These are phyloP conservation scores for Embiotoca jacksoni DNA, from an alignment of 2,113 vertebrate genomes.

Conservation along the genomic window DNA sequence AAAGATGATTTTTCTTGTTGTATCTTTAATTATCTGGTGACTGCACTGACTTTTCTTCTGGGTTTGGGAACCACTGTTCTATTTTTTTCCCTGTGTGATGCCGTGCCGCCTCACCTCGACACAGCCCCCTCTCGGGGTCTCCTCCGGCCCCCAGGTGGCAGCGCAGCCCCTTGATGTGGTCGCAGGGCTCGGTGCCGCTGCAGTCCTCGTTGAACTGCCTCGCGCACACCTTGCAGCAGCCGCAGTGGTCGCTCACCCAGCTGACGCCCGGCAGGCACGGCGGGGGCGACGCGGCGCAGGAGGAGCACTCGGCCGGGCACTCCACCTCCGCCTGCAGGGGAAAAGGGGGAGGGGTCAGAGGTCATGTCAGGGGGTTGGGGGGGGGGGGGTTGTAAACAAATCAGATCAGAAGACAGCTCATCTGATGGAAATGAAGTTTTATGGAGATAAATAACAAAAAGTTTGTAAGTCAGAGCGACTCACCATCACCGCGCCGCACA, in stretches of 20 bases:
- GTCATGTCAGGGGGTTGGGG: slow-evolving; percentile 3
- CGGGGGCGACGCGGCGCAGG: slow-evolving; percentile 64
- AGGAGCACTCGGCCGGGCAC: slow-evolving; percentile 77
- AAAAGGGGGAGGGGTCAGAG: slow-evolving; percentile 41
- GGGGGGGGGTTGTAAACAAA: neutral
- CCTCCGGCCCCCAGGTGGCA: slow-evolving; percentile 83
- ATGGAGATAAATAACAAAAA: neutral
- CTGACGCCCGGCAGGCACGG: slow-evolving; percentile 79
- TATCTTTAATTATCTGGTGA: too few relatives aligned
- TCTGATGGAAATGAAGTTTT: neutral
- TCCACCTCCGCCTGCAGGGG: slow-evolving; percentile 52
- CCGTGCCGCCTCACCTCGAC: slow-evolving; percentile 73
- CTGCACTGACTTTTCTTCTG: too few relatives aligned
- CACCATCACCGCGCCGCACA: slow-evolving; percentile 62
- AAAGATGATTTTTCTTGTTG: too few relatives aligned
- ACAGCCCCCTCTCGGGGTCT: slow-evolving; percentile 78
- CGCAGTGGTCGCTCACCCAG: slow-evolving; percentile 79
- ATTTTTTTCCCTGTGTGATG: neutral
- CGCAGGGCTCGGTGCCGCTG: slow-evolving; percentile 76
- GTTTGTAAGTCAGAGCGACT: slow-evolving; percentile 39
- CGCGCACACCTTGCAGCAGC: slow-evolving; percentile 85
- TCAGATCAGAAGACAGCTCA: too few relatives aligned
- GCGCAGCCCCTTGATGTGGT: slow-evolving; percentile 86
- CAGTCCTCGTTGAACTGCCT: slow-evolving; percentile 86
- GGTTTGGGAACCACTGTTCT: too few relatives aligned